phyloP scores from a whole-genome alignment of 2,113 vertebrate genomes.

The Spermophilus dauricus region DNA sequence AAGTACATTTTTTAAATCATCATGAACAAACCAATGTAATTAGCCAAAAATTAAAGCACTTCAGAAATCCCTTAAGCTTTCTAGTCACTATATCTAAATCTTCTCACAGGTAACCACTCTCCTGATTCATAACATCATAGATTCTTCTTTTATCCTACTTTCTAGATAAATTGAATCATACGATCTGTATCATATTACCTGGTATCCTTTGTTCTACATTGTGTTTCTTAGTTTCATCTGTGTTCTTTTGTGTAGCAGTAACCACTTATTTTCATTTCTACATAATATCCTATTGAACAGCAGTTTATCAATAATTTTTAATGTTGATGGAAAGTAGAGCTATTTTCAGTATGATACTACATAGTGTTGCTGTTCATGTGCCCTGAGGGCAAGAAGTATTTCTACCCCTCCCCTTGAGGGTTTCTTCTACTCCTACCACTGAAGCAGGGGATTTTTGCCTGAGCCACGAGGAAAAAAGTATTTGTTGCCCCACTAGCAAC shows the following conservation, averaged over 20 bases:
- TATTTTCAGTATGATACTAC: not conserved
- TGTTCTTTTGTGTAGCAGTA: not conserved
- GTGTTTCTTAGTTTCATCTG: not conserved
- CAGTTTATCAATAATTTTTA: not conserved
- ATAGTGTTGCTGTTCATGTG: not conserved
- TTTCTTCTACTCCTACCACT: not conserved
- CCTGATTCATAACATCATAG: not conserved
- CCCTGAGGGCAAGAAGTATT: not conserved
- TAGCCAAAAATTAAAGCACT: conserved; percentile 1
- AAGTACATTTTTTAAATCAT: not conserved
- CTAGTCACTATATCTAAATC: not conserved
- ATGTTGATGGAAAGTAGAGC: not conserved
- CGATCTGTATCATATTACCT: not conserved
- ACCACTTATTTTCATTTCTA: conserved; percentile 8
- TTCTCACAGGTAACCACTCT: not conserved
- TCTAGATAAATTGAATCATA: not conserved
- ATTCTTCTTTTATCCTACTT: not conserved
- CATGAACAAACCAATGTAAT: not conserved
- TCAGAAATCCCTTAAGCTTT: not conserved
- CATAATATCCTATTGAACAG: not conserved
- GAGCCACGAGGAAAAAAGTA: not conserved
- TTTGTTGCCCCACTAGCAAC: not conserved
- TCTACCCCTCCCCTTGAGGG: not conserved
- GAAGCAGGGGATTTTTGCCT: not conserved
- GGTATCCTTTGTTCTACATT: conserved; percentile 33